phyloP scores from a whole-genome alignment of 2,113 vertebrate genomes.

The Marcusenius ussheri region DNA sequence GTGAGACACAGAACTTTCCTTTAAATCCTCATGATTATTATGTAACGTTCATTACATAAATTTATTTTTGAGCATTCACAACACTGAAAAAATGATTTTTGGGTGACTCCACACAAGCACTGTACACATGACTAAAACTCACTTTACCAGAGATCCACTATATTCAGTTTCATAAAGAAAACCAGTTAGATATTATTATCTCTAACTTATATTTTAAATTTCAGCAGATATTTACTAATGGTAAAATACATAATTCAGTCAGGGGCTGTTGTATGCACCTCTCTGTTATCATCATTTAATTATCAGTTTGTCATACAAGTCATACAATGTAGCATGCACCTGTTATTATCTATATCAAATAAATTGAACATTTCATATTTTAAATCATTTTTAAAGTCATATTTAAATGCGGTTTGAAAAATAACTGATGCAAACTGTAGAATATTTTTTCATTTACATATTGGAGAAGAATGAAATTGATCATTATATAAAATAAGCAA shows the following conservation, averaged over 20 bases:
- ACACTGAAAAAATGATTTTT: background rate
- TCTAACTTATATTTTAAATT: background rate
- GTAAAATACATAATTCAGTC: background rate
- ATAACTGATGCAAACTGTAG: background rate
- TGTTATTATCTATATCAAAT: background rate
- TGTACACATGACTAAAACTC: background rate
- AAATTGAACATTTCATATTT: background rate
- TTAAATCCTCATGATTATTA: background rate
- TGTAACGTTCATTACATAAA: background rate
- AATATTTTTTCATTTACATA: background rate
- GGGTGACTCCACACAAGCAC: background rate
- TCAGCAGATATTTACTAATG: background rate
- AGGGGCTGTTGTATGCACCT: background rate
- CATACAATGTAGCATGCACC: background rate
- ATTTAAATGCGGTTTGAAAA: background rate
- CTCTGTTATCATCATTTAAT: background rate
- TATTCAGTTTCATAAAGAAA: background rate
- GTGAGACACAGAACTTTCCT: background rate
- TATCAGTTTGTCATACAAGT: background rate
- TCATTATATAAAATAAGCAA: background rate
- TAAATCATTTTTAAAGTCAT: background rate
- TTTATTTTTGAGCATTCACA: background rate
- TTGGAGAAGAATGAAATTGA: background rate
- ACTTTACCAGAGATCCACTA: background rate
- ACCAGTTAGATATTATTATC: background rate